phyloP scores from a whole-genome alignment of 1,140 invertebrate species.

The Tenebrio molitor region DNA sequence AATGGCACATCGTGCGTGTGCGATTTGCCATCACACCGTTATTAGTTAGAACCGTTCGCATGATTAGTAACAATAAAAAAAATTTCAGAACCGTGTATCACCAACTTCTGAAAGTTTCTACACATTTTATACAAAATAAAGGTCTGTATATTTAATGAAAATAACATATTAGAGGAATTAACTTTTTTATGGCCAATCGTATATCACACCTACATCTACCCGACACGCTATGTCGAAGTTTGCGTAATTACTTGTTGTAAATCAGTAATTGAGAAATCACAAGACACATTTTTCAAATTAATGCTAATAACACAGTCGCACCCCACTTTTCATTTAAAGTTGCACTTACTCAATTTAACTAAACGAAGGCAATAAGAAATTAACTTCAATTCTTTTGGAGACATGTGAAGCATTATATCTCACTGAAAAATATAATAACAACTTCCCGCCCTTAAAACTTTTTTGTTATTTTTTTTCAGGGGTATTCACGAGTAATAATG shows the following conservation, averaged over 20 bases:
- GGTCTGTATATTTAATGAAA: conserved; percentile 19
- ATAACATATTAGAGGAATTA: conserved; percentile 18
- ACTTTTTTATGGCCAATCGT: conserved; percentile 5
- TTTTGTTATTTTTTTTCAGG: no score
- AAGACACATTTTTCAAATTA: neutral
- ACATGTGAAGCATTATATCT: no score
- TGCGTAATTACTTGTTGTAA: neutral
- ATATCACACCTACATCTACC: neutral
- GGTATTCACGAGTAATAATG: no score
- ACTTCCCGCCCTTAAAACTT: no score
- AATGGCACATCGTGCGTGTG: conserved; percentile 30
- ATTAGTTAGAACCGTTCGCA: conserved; percentile 16
- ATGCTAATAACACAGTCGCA: neutral
- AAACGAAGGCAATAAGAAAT: no score
- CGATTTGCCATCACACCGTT: conserved; percentile 3
- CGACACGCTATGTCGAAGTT: conserved; percentile 1
- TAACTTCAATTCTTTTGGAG: no score
- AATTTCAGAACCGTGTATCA: neutral
- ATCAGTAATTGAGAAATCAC: conserved; percentile 10
- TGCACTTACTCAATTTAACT: no score
- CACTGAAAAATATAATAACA: no score
- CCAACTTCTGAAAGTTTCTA: neutral
- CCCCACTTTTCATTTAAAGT: no score
- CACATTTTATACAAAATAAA: conserved; percentile 20
- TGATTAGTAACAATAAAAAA: conserved; percentile 16